A percentile compares a stretch with the other conserved stretches of the same genome.
phyloP scores from a whole-genome alignment of 1,140 invertebrate species.

The Bombus picipes region DNA sequence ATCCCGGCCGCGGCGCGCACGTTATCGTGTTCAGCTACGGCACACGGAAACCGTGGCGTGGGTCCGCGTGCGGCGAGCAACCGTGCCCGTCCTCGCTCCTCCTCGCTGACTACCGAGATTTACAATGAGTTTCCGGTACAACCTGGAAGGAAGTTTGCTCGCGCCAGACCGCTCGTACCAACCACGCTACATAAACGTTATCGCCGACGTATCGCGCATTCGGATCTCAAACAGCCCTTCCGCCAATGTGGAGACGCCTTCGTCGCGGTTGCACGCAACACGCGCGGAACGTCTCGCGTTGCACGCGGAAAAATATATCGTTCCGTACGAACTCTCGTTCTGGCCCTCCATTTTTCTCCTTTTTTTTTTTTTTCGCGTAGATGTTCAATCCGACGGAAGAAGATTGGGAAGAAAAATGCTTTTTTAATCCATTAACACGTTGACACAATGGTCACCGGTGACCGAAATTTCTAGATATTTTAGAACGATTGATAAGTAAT shows the following conservation, averaged over 20 bases:
- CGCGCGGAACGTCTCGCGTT: conserved; percentile 19
- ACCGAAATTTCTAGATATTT: too few species aligned
- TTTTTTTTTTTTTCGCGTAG: background rate
- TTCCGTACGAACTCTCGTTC: background rate
- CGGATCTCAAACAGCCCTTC: conserved; percentile 70
- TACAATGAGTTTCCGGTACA: conserved; percentile 81
- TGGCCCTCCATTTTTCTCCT: too few species aligned
- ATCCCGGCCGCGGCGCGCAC: conserved; percentile 54
- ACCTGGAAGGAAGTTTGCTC: conserved; percentile 80
- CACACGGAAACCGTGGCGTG: conserved; percentile 56
- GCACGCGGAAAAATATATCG: conserved; percentile 46
- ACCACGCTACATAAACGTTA: conserved; percentile 70
- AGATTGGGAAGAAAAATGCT: too few species aligned
- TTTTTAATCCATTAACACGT: too few species aligned
- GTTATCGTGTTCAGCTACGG: conserved; percentile 71
- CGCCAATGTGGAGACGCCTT: conserved; percentile 65
- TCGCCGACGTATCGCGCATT: conserved; percentile 72
- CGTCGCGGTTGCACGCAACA: conserved; percentile 50
- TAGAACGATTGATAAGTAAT: too few species aligned
- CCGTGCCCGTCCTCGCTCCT: conserved; percentile 62
- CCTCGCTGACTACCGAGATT: conserved; percentile 79
- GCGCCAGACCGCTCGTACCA: conserved; percentile 69
- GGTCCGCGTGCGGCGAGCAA: conserved; percentile 37
- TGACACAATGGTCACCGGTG: too few species aligned
- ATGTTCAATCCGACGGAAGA: too few species aligned